Evolutionary conservation across 2,113 vertebrate species (phyloP), one percentile per base, ranked within the genome.

Genomic region (Indri indri): DNA sequence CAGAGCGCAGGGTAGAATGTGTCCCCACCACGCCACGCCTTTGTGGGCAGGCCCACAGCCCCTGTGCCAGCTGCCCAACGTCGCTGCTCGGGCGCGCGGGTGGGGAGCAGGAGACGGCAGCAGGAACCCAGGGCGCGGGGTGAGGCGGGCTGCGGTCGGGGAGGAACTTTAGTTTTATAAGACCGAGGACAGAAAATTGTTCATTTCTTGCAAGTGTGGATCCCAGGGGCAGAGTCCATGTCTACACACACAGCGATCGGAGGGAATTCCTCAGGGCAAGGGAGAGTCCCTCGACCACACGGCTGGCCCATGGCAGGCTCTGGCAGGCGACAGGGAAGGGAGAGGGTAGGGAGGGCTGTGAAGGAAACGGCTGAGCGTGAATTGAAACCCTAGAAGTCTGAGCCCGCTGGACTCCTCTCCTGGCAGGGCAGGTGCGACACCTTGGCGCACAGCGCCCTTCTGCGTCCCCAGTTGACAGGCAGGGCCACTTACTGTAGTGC

Each of bases 241-340:
- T 99, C 5, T 99, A 93, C 90, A 99, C 99, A 98, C 99, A 99
- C 98, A 99, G 99, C 97, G 99, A 98, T 99, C 98, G 97, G 99
- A 99, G 93, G 99, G 99, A 45, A 57, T 11, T 40, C 42, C 74
- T 45, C 47, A 9, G 70, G 88, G 4, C 25, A 0, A 30, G n/a
- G 22, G 50, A 12, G 4, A 12, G 9, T 3, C 34, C 70, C 91
- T 1, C 10, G 10, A 3, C 34, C 34, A 18, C 11, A 6, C 65
- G 47, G 54, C 66, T 23, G 11, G 80, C 5, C 14, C 25, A 5
- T 82, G 99, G 99, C 82, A 99, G 99, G 98, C 99, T 99, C 96
- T 99, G 98, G 97, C 99, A 99, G 71, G 37, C 1, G 32, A 12
- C 7, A 6, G 0, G 81, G 10, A 66, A 3, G 3, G 18, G 20